These are phyloP conservation scores for Prunella strophiata DNA, from an alignment of 2,797 vertebrate species.

Conservation along the genomic window DNA sequence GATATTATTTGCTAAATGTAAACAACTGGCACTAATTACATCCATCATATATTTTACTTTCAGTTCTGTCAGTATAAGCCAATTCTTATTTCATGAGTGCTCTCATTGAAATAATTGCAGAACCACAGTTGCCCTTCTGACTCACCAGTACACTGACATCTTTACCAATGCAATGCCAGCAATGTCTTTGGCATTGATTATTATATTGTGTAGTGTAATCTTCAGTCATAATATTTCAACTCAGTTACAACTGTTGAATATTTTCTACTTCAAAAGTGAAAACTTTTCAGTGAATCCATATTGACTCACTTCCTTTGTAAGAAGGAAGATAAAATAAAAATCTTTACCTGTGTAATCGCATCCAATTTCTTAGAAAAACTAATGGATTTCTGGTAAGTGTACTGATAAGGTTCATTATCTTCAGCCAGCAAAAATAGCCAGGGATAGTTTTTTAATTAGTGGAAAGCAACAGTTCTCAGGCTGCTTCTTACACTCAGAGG, in stretches of 20 bases:
- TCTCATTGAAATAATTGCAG: not conserved
- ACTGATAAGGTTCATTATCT: not conserved
- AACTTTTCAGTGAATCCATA: not conserved
- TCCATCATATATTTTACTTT: not conserved
- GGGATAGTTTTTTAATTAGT: not conserved
- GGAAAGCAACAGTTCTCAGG: not conserved
- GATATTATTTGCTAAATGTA: not conserved
- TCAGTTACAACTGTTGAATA: not conserved
- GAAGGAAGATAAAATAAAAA: not conserved
- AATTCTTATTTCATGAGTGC: not conserved
- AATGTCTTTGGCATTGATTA: not conserved
- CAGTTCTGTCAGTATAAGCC: not conserved
- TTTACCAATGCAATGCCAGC: not conserved
- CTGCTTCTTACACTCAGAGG: not conserved
- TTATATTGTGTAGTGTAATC: not conserved
- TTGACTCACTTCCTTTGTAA: not conserved
- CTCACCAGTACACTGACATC: not conserved
- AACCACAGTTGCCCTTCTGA: not conserved
- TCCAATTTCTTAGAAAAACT: conserved; percentile 1
- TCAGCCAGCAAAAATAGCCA: not conserved
- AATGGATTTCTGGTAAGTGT: not conserved
- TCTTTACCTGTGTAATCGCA: not conserved
- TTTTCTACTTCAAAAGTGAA: not conserved
- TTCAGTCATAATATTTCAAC: not conserved
- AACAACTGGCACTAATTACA: not conserved